phyloP scores from a whole-genome alignment of 2,113 vertebrate genomes.

The Elaphurus davidianus region DNA sequence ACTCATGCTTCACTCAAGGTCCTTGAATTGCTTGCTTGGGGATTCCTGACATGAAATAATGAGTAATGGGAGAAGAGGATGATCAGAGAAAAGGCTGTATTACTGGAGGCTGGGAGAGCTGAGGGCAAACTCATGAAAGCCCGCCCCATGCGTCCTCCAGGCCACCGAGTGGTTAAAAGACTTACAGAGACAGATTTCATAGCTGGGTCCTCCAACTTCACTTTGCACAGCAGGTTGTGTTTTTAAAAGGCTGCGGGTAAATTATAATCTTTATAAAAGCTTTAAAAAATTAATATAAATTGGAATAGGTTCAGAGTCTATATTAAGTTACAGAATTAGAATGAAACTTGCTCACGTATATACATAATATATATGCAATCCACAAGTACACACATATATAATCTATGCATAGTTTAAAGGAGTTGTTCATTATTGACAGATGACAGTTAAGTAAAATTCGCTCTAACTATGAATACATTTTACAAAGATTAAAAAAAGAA shows the following conservation, averaged over 20 bases:
- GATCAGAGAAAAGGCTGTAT: not conserved
- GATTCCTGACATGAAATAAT: constrained; percentile 24
- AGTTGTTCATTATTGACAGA: not conserved
- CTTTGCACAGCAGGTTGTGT: not conserved
- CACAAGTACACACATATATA: not conserved
- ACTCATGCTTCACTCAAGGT: not conserved
- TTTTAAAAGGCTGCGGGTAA: not conserved
- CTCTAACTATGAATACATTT: not conserved
- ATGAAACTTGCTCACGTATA: not conserved
- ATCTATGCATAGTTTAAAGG: not conserved
- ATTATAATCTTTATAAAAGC: not conserved
- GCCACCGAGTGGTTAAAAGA: not conserved
- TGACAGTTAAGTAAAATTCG: not conserved
- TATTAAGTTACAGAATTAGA: not conserved
- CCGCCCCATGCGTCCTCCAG: not conserved
- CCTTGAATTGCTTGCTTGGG: constrained; percentile 49
- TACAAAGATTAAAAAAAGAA: not conserved
- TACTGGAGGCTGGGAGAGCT: not conserved
- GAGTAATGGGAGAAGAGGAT: not conserved
- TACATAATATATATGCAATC: not conserved
- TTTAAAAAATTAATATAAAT: not conserved
- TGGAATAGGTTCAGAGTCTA: not conserved
- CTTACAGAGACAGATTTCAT: not conserved
- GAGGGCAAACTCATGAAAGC: not conserved
- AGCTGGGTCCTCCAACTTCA: not conserved